Evolutionary conservation across 2,797 vertebrate genomes (phyloP).

Genomic region (Limnodromus scolopaceus): DNA sequence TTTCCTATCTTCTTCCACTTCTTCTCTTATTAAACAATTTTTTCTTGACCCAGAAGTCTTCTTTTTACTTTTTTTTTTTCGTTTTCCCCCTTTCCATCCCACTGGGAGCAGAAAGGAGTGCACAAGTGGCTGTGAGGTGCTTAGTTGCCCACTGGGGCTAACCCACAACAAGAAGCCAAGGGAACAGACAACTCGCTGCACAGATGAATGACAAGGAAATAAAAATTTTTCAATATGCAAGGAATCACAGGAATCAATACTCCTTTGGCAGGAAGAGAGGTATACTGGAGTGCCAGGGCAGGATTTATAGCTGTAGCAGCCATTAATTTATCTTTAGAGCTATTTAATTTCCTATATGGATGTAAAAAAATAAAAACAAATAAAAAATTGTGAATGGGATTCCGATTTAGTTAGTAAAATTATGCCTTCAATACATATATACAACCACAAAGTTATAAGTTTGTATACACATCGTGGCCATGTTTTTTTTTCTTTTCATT

Average conservation of each 20-base stretch:
- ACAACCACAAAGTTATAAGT: not conserved
- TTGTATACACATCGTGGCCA: rapidly evolving
- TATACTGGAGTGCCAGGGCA: not conserved
- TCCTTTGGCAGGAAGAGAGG: not conserved
- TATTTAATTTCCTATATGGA: not conserved
- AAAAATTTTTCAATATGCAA: not conserved
- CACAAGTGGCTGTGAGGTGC: not conserved
- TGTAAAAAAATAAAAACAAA: not conserved
- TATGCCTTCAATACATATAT: not conserved
- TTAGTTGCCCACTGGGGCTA: not conserved
- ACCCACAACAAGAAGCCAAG: not conserved
- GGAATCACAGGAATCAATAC: not conserved
- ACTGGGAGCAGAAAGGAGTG: rapidly evolving
- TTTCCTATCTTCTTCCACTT: not conserved
- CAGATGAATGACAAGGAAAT: not conserved
- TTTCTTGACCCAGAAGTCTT: not conserved
- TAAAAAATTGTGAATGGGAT: not conserved
- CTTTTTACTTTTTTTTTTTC: not conserved
- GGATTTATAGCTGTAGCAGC: not conserved
- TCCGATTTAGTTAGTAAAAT: not conserved
- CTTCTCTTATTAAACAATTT: not conserved
- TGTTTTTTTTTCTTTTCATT: not conserved
- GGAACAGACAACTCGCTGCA: rapidly evolving
- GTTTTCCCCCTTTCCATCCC: not conserved
- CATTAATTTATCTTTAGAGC: not conserved